Conservation (phyloP, 2,797 vertebrate species). For the Kryptopterus vitreolus region DNA sequence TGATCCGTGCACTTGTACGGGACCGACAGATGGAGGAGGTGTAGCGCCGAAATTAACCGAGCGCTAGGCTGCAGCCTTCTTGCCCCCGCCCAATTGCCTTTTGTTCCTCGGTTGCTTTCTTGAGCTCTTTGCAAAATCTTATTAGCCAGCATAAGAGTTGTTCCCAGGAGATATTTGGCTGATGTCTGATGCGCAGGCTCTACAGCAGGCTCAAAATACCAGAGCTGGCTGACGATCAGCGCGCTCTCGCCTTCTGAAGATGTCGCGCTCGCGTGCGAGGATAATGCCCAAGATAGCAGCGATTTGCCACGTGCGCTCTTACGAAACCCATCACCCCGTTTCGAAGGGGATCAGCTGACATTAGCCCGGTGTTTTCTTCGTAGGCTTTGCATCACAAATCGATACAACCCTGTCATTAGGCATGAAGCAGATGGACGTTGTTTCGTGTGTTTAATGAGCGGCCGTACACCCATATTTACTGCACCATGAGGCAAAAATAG, state of each 20-base stretch:
- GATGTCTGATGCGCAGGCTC: constrained; percentile 57
- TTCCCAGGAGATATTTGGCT: constrained; percentile 67
- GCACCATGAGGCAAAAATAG: neutral
- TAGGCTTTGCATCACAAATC: neutral
- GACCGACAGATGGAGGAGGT: constrained; percentile 30
- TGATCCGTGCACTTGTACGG: constrained; percentile 52
- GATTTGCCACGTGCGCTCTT: constrained; percentile 1
- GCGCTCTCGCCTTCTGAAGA: neutral
- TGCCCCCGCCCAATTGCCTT: constrained; percentile 48
- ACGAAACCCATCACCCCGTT: constrained; percentile 5
- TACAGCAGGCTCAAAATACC: constrained; percentile 48
- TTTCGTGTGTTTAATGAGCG: neutral
- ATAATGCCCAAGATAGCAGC: constrained; percentile 30
- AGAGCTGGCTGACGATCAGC: constrained; percentile 33
- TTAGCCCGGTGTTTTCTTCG: constrained; percentile 19
- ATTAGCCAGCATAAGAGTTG: constrained; percentile 67
- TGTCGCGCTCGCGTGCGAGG: neutral
- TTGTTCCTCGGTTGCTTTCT: constrained; percentile 53
- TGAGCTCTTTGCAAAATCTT: constrained; percentile 66
- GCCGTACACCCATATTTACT: neutral
- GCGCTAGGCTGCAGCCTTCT: constrained; percentile 55
- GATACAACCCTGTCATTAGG: constrained; percentile 8
- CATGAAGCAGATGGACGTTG: neutral
- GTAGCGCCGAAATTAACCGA: constrained; percentile 46
- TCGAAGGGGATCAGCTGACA: constrained; percentile 18